Percentiles rank a stretch among this genome's conserved stretches.
Evolutionary conservation across 2,113 vertebrate genomes (phyloP).

Genomic region (Myanophis thanlyinensis): DNA sequence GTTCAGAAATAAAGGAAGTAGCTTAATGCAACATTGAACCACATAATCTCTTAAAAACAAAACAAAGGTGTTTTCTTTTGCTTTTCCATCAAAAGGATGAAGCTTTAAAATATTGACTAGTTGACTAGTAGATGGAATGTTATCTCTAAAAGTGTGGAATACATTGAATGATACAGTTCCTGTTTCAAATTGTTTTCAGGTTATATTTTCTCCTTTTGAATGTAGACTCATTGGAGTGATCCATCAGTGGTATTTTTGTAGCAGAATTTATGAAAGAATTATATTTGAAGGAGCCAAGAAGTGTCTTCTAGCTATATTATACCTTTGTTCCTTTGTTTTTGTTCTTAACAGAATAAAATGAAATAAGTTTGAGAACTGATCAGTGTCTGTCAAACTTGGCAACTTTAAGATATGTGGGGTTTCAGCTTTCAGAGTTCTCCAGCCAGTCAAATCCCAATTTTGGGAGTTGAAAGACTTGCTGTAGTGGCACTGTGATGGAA

Average conservation of each 20-base stretch:
- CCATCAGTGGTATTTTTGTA: not conserved
- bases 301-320: not conserved
- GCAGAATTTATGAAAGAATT: not conserved
- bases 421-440: not conserved
- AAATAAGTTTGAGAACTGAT: slow-evolving; percentile 13
- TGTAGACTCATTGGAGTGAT: not conserved
- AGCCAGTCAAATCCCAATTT: not conserved
- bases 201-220: not conserved
- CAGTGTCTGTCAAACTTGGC: not conserved
- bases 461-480: not conserved
- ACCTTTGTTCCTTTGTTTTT: not conserved
- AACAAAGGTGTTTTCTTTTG: not conserved
- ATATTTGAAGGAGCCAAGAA: not conserved
- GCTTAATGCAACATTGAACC: not conserved
- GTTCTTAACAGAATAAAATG: not conserved
- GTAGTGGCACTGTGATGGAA: not conserved
- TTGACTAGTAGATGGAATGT: rapidly evolving
- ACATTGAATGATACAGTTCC: rapidly evolving
- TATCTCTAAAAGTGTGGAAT: not conserved
- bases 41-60: not conserved
- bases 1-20: slow-evolving; percentile 3
- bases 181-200: not conserved
- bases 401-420: not conserved
- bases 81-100: not conserved
- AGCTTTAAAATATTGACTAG: not conserved